These are phyloP conservation scores for Campylorhamphus procurvoides DNA, from an alignment of 2,113 vertebrate species.

Conservation along the genomic window DNA sequence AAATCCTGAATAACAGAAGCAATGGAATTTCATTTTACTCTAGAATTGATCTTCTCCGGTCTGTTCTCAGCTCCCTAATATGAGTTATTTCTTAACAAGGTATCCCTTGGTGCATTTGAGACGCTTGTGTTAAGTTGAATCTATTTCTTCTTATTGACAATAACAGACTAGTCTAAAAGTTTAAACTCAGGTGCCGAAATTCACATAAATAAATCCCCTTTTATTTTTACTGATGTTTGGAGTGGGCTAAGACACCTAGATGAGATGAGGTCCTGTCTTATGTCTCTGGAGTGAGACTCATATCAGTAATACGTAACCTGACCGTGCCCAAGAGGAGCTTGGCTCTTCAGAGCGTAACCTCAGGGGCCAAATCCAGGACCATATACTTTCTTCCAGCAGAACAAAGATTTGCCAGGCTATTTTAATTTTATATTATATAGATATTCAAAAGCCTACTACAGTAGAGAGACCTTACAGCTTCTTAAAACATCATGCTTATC, in stretches of 20 bases:
- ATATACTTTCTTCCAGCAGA: background rate
- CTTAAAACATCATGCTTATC: background rate
- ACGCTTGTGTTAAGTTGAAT: background rate
- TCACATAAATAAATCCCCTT: background rate
- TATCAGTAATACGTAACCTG: background rate
- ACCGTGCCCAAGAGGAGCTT: background rate
- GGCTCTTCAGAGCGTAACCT: background rate
- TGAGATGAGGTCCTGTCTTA: background rate
- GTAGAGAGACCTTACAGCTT: background rate
- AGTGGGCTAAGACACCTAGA: background rate
- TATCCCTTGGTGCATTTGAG: background rate
- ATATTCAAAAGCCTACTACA: background rate
- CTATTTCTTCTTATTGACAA: background rate
- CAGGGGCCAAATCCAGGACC: background rate
- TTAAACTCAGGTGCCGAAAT: background rate
- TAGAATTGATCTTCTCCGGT: background rate
- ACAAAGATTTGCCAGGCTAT: background rate
- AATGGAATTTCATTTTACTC: background rate
- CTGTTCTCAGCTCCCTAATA: background rate
- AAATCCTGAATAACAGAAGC: background rate
- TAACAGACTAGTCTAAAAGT: background rate
- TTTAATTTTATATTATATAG: background rate
- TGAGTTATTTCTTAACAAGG: background rate
- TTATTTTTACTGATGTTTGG: background rate
- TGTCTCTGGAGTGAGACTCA: background rate